Conservation (phyloP, 2,888 invertebrate species). For the Pandemis corylana region DNA sequence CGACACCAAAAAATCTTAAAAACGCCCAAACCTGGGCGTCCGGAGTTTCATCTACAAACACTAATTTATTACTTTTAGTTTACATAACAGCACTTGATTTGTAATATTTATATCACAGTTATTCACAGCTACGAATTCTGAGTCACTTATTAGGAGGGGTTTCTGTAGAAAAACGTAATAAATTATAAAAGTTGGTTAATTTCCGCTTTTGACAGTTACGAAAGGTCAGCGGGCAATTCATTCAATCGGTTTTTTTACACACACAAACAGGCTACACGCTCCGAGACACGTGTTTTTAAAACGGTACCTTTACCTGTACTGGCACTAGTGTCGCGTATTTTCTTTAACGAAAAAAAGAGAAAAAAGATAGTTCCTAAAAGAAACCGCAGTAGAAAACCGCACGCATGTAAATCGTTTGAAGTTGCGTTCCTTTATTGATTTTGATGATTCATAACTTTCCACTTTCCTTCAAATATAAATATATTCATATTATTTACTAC, state of each 20-base stretch:
- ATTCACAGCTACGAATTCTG: slow-evolving; percentile 56
- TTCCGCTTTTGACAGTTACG: slow-evolving; percentile 72
- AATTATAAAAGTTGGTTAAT: slow-evolving; percentile 59
- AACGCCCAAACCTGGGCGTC: slow-evolving; percentile 58
- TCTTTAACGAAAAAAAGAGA: slow-evolving; percentile 11
- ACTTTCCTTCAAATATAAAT: not conserved
- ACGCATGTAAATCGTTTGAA: slow-evolving; percentile 10
- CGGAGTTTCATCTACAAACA: slow-evolving; percentile 17
- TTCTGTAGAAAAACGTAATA: slow-evolving; percentile 54
- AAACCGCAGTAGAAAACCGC: not conserved
- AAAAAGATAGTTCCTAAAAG: slow-evolving; percentile 9
- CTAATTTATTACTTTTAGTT: slow-evolving; percentile 41
- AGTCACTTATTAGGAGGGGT: slow-evolving; percentile 50
- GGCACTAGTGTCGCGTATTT: slow-evolving; percentile 22
- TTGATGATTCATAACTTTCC: slow-evolving; percentile 32
- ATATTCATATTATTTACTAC: not conserved
- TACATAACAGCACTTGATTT: slow-evolving; percentile 45
- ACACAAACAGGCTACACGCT: slow-evolving; percentile 47
- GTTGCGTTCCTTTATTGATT: slow-evolving; percentile 37
- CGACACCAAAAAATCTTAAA: slow-evolving; percentile 53
- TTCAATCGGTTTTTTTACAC: slow-evolving; percentile 52
- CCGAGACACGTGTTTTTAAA: slow-evolving; percentile 44
- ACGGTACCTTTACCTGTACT: slow-evolving; percentile 25
- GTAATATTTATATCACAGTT: slow-evolving; percentile 54
- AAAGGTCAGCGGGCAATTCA: slow-evolving; percentile 78